Evolutionary conservation across 1,140 invertebrate species (phyloP), one percentile per base, ranked within the genome.

Genomic region (Brachystomella parvula): DNA sequence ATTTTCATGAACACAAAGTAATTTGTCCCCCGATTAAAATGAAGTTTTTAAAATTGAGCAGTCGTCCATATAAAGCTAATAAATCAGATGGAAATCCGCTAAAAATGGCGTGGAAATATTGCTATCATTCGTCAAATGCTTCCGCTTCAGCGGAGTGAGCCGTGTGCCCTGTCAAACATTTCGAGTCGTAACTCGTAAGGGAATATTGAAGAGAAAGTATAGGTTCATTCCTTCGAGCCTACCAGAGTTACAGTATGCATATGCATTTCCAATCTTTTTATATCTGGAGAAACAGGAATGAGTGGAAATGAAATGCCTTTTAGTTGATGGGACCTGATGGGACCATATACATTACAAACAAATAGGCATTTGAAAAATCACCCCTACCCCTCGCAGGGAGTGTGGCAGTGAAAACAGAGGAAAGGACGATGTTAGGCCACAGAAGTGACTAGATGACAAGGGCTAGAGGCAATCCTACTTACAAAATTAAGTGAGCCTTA

Each of bases 401-500:
- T 39, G 35, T 6, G 35, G 19, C 6, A 19, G 35, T 39, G 6
- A 9, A 19, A 39, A 39, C 6, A 39, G 35, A 39, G 19, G 35
- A 19, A n/a, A n/a, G n/a, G n/a, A n/a, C n/a, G n/a, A n/a, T n/a
- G n/a, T n/a, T n/a, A n/a, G n/a, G n/a, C n/a, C n/a, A n/a, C n/a
- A n/a, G n/a, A n/a, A n/a, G n/a, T n/a, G n/a, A n/a, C n/a, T 19
- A 6, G 24, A 15, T 53, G 49, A 53, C 49, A 53, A 19, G 49
- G 9, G 49, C 6, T 15, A 6, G 24, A 24, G 6, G 12, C 12
- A 24, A 53, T 19, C 24, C 49, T 24, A 53, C 49, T 53, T 53
- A 9, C 49, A 53, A 53, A 53, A 53, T 53, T 53, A 53, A 53
- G 49, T 53, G 49, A 26, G 49, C 49, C 49, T 24, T 53, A 19